Conservation (phyloP, 2,888 invertebrate genomes). For the Sphaeridia pumilis region DNA sequence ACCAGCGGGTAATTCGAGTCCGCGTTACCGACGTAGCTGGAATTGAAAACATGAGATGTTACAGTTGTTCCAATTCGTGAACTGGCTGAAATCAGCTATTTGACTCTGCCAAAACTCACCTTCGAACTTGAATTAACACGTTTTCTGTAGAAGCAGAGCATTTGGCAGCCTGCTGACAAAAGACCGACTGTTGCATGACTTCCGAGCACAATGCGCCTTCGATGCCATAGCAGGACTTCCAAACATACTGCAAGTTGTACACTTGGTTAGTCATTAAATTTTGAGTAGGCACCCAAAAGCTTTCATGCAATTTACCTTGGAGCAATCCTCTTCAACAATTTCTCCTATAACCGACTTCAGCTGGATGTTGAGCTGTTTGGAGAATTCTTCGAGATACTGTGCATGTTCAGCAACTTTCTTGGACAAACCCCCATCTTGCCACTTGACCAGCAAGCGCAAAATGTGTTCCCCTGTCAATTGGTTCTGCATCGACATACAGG, state of each 20-base stretch:
- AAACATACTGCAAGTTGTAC: slow-evolving; percentile 40
- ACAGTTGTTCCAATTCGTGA: background rate
- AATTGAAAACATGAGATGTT: slow-evolving; percentile 19
- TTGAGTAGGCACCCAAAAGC: no score
- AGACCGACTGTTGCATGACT: slow-evolving; percentile 56
- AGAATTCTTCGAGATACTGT: slow-evolving; percentile 53
- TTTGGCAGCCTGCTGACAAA: slow-evolving; percentile 58
- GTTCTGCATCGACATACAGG: slow-evolving; percentile 42
- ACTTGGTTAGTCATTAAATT: no score
- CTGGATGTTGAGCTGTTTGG: slow-evolving; percentile 54
- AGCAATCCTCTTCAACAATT: slow-evolving; percentile 55
- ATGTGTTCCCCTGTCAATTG: slow-evolving; percentile 64
- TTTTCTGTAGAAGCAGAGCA: slow-evolving; percentile 58
- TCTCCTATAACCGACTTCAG: slow-evolving; percentile 56
- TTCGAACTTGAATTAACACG: slow-evolving; percentile 54
- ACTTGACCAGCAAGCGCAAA: slow-evolving; percentile 48
- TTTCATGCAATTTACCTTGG: slow-evolving; percentile 36
- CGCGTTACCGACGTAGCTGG: slow-evolving; percentile 52
- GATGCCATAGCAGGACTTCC: slow-evolving; percentile 52
- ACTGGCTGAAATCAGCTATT: background rate
- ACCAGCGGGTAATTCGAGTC: slow-evolving; percentile 54
- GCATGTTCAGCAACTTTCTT: slow-evolving; percentile 46
- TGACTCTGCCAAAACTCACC: slow-evolving; percentile 43
- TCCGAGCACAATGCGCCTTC: slow-evolving; percentile 52
- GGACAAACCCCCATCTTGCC: slow-evolving; percentile 39